Evolutionary conservation across 1,140 invertebrate species (phyloP).

Genomic region (Drosophila nikananu): DNA sequence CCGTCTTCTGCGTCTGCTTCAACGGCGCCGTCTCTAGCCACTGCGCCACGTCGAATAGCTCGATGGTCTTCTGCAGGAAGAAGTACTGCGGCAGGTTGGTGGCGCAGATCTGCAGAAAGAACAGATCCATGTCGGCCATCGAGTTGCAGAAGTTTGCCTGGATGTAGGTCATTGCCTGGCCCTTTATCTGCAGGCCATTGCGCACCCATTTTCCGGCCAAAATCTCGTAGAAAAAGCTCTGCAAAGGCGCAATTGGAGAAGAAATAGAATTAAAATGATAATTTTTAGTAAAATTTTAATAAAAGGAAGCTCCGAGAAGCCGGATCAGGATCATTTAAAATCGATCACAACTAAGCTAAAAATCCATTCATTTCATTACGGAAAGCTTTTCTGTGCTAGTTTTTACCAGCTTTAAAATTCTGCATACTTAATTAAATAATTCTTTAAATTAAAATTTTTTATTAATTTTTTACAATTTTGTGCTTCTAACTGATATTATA

Average conservation of each 20-base stretch:
- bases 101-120: conserved; percentile 96
- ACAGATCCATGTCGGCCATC: conserved; percentile 98
- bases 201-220: conserved; percentile 97
- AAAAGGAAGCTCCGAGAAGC: no score
- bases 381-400: no score
- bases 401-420: no score
- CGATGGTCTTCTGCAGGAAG: conserved; percentile 94
- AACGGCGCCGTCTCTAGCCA: conserved; percentile 93
- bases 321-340: no score
- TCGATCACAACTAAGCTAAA: no score
- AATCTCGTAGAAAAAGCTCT: conserved; percentile 98
- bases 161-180: conserved; percentile 99
- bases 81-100: conserved; percentile 94
- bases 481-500: no score
- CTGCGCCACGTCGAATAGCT: conserved; percentile 94
- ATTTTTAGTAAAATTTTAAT: neutral
- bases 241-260: conserved; percentile 62
- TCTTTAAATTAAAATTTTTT: no score
- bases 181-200: conserved; percentile 98
- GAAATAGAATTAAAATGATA: neutral
- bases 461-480: no score
- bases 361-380: no score
- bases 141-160: conserved; percentile 99
- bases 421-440: no score
- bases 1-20: conserved; percentile 89